Conservation (phyloP, 1,140 invertebrate species). For the Pseudomyrmex dendroicus region DNA sequence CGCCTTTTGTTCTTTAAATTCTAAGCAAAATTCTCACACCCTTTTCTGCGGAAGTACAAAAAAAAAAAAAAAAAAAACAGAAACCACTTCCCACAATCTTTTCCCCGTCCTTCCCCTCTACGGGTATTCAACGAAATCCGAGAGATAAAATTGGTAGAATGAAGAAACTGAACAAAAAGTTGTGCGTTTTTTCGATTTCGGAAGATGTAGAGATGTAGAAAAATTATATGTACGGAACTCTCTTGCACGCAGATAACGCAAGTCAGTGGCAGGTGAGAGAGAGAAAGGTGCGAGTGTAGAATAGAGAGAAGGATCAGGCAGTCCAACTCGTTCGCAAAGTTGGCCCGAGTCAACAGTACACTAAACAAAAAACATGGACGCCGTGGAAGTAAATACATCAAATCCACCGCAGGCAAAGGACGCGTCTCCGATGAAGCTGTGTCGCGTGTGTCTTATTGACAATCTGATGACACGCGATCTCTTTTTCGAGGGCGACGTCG, state of each 20-base stretch:
- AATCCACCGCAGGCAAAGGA: conserved; percentile 75
- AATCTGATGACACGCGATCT: conserved; percentile 80
- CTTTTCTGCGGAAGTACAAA: background rate
- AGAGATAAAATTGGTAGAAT: background rate
- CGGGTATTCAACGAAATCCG: background rate
- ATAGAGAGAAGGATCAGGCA: background rate
- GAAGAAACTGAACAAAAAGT: background rate
- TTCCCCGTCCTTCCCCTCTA: background rate
- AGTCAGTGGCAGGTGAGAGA: conserved; percentile 22
- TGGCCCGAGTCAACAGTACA: conserved; percentile 22
- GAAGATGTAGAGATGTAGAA: background rate
- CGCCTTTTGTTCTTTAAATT: no score
- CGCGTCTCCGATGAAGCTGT: conserved; percentile 77
- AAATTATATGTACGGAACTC: background rate
- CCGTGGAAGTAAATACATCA: conserved; percentile 81
- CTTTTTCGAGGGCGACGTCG: conserved; percentile 76
- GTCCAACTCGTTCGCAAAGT: conserved; percentile 16
- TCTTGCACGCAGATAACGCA: background rate
- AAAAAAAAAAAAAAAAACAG: background rate
- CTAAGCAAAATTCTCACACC: background rate
- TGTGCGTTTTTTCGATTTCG: no score
- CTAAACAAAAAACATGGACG: conserved; percentile 83
- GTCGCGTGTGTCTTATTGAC: conserved; percentile 80
- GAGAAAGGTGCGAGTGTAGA: conserved; percentile 5
- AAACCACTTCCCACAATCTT: background rate